Evolutionary conservation across 1,140 invertebrate genomes (phyloP).

Genomic region (Colletes latitarsis): DNA sequence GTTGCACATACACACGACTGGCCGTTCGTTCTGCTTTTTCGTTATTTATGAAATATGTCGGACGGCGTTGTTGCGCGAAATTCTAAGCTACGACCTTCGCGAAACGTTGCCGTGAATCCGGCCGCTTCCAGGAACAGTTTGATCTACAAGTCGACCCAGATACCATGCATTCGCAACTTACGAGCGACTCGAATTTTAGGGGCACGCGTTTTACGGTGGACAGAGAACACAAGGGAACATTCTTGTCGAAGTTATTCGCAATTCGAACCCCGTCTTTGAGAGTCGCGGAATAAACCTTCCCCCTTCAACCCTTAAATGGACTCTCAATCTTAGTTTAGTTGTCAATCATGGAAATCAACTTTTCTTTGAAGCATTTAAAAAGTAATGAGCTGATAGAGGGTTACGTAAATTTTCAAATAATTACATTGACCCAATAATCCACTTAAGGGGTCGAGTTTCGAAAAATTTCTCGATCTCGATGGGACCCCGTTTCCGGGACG

Average conservation of each 20-base stretch:
- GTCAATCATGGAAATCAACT: too few species aligned
- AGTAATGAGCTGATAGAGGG: too few species aligned
- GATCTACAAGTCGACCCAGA: constrained; percentile 18
- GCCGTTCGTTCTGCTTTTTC: background rate
- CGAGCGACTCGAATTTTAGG: background rate
- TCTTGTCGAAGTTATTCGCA: background rate
- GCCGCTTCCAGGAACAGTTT: constrained; percentile 9
- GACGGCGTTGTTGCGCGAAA: constrained; percentile 9
- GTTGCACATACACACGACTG: too few species aligned
- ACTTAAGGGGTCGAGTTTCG: too few species aligned
- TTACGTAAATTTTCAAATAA: too few species aligned
- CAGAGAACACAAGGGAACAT: background rate
- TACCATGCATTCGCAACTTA: background rate
- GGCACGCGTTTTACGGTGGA: background rate
- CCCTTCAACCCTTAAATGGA: too few species aligned
- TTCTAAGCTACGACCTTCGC: constrained; percentile 25
- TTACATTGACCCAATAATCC: too few species aligned
- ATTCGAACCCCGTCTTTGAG: background rate
- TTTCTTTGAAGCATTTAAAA: too few species aligned
- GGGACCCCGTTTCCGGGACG: constrained; percentile 1
- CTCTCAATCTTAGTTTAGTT: too few species aligned
- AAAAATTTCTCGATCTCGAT: too few species aligned
- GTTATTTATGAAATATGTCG: background rate
- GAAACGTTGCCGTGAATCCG: background rate
- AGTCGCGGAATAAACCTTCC: too few species aligned